phyloP scores from a whole-genome alignment of 1,140 invertebrate genomes.

The Conopomorpha cramerella region DNA sequence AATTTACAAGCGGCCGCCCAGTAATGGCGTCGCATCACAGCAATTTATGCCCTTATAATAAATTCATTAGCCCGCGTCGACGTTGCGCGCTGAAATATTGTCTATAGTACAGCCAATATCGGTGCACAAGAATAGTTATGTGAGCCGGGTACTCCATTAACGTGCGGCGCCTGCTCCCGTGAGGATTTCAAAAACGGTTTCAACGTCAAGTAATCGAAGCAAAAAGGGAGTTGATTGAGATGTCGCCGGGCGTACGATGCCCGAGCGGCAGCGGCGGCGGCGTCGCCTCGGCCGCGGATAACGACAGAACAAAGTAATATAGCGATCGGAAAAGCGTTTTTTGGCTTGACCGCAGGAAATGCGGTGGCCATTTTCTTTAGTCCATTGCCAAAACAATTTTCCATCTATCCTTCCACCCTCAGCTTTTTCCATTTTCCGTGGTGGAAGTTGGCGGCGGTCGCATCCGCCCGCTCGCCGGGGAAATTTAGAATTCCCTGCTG shows the following conservation, averaged over 20 bases:
- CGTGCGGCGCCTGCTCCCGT: too few relatives aligned
- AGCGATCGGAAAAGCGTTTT: slow-evolving; percentile 48
- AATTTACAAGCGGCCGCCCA: slow-evolving; percentile 41
- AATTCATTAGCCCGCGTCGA: slow-evolving; percentile 37
- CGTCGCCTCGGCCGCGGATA: slow-evolving; percentile 29
- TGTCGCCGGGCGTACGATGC: slow-evolving; percentile 4
- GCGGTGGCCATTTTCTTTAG: slow-evolving; percentile 56
- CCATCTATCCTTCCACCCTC: slow-evolving; percentile 34
- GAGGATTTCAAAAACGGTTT: not conserved
- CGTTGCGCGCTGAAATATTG: too few relatives aligned
- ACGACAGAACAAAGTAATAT: slow-evolving; percentile 20
- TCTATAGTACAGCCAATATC: too few relatives aligned
- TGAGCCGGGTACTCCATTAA: too few relatives aligned
- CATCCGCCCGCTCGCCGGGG: slow-evolving; percentile 23
- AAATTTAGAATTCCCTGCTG: slow-evolving; percentile 36
- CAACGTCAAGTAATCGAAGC: slow-evolving; percentile 6
- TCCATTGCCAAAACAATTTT: slow-evolving; percentile 57
- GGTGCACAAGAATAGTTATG: too few relatives aligned
- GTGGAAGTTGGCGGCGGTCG: slow-evolving; percentile 45
- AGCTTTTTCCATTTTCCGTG: slow-evolving; percentile 51
- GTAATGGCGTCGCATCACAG: slow-evolving; percentile 47
- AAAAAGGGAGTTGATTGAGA: slow-evolving; percentile 11
- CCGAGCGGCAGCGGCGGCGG: not conserved
- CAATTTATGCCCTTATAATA: slow-evolving; percentile 54
- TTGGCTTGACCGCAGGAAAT: slow-evolving; percentile 58